A percentile compares a stretch with the other conserved stretches of the same genome.
These are phyloP conservation scores for Hyaena hyaena DNA, from an alignment of 2,113 vertebrate genomes.

Conservation along the genomic window DNA sequence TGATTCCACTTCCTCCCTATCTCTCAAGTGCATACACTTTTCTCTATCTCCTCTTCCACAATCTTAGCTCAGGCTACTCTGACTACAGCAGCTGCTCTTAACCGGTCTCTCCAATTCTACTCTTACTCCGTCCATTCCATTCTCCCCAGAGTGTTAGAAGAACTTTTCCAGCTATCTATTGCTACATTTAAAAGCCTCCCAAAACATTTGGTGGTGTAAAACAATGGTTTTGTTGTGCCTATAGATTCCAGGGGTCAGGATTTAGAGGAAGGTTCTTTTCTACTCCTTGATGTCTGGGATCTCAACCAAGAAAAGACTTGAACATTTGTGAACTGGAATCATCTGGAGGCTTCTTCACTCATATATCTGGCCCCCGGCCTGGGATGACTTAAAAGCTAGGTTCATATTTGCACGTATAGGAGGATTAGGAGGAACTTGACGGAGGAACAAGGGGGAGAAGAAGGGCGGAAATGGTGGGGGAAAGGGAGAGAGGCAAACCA, in stretches of 20 bases:
- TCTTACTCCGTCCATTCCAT: not conserved
- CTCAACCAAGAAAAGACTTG: not conserved
- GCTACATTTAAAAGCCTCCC: not conserved
- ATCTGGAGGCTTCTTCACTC: not conserved
- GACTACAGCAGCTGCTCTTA: not conserved
- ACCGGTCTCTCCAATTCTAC: not conserved
- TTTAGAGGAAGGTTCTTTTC: not conserved
- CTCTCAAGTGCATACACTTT: not conserved
- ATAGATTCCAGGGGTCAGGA: not conserved
- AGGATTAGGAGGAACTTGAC: too few species aligned
- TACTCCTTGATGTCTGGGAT: not conserved
- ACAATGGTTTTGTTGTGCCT: not conserved
- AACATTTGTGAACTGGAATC: not conserved
- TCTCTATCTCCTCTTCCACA: not conserved
- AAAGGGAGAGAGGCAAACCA: too few species aligned
- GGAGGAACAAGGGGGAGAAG: too few species aligned
- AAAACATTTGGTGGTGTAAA: not conserved
- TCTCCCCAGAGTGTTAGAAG: conserved; percentile 6
- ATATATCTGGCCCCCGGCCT: not conserved
- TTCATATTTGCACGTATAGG: too few species aligned
- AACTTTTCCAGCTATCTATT: not conserved
- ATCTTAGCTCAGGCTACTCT: not conserved
- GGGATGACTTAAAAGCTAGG: not conserved
- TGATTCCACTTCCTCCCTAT: not conserved
- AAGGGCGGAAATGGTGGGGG: too few species aligned